A percentile compares a stretch with the other conserved stretches of the same genome.
Evolutionary conservation across 2,797 vertebrate species (phyloP).

Genomic region (Mormyrops attenuatus): DNA sequence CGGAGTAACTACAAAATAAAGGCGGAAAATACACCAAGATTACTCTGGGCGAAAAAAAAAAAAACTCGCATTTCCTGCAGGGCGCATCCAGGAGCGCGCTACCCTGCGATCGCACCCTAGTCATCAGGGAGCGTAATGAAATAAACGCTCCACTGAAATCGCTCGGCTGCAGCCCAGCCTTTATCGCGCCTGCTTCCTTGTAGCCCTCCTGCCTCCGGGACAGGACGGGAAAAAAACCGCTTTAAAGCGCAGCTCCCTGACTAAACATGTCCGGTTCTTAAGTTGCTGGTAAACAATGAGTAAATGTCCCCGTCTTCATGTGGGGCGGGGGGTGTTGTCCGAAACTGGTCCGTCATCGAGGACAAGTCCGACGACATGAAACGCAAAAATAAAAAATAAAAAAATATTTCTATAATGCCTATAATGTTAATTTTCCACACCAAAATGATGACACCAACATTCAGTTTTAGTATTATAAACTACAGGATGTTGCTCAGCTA

Average conservation of each 20-base stretch:
- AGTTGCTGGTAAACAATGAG: conserved; percentile 24
- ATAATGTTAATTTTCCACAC: neutral
- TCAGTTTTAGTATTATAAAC: neutral
- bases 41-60: neutral
- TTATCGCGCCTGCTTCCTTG: conserved; percentile 15
- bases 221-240: conserved; percentile 13
- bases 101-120: neutral
- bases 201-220: conserved; percentile 6
- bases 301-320: conserved; percentile 1
- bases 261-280: conserved; percentile 28
- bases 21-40: neutral
- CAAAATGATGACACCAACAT: neutral
- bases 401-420: neutral
- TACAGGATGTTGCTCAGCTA: neutral
- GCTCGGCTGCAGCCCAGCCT: neutral
- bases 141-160: neutral
- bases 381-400: neutral
- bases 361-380: neutral
- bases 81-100: neutral
- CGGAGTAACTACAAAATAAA: conserved; percentile 40
- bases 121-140: neutral
- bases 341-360: neutral
- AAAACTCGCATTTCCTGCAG: neutral
- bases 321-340: neutral
- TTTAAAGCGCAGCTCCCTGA: conserved; percentile 13